Conservation (phyloP, 2,113 vertebrate species). For the Opisthocomus hoazin region DNA sequence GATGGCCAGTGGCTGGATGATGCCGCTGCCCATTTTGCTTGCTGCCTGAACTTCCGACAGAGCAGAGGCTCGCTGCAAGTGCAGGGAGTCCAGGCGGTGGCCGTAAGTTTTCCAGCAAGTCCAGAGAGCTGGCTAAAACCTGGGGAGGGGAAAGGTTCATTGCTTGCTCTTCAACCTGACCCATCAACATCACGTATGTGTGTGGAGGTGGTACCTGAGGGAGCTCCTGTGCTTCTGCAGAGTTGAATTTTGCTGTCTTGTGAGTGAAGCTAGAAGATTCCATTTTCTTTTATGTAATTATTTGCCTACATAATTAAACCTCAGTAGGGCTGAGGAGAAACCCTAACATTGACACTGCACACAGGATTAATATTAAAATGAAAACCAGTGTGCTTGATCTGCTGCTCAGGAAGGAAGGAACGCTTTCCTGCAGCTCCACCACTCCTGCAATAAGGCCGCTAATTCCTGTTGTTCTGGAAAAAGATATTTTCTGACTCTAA, state of each 20-base stretch:
- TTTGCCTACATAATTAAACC: neutral
- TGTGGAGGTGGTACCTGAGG: neutral
- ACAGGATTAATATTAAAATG: neutral
- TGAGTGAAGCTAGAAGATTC: neutral
- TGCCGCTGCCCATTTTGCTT: neutral
- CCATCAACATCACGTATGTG: fast-evolving
- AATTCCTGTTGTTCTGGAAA: neutral
- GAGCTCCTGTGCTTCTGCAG: neutral
- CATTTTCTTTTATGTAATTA: neutral
- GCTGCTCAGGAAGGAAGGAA: neutral
- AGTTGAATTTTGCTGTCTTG: neutral
- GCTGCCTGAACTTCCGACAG: neutral
- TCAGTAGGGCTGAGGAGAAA: neutral
- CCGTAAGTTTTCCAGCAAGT: neutral
- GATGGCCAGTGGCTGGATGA: neutral
- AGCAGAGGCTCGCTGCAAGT: neutral
- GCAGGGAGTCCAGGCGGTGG: neutral
- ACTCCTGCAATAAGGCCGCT: neutral
- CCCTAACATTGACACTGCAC: neutral
- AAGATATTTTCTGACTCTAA: neutral
- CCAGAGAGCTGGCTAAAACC: neutral
- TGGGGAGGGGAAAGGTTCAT: neutral
- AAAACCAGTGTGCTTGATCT: neutral
- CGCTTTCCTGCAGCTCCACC: neutral
- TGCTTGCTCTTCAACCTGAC: neutral